These are phyloP conservation scores for Metalampra italica DNA, from an alignment of 2,888 invertebrate genomes.

Conservation along the genomic window DNA sequence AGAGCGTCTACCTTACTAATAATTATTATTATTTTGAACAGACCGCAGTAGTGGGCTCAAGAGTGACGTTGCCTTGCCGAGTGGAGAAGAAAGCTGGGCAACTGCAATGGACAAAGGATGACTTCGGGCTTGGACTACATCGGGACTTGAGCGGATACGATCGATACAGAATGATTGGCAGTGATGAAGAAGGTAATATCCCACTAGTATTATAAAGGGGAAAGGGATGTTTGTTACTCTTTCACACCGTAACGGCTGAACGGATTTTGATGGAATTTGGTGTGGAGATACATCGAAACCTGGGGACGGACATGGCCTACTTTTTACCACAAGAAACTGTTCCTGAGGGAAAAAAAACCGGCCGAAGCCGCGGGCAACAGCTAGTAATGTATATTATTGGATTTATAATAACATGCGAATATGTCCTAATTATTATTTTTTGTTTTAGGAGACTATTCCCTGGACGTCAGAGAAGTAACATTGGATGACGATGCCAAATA, in stretches of 20 bases:
- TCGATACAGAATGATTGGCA: constrained; percentile 97
- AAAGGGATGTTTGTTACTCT: too few relatives aligned
- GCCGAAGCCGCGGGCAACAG: too few relatives aligned
- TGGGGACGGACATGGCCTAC: too few relatives aligned
- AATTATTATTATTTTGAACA: constrained; percentile 40
- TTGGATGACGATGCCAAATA: constrained; percentile 96
- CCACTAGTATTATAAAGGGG: too few relatives aligned
- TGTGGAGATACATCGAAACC: too few relatives aligned
- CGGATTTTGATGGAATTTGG: too few relatives aligned
- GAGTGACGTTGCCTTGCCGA: constrained; percentile 93
- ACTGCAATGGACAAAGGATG: constrained; percentile 98
- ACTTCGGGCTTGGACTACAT: constrained; percentile 95
- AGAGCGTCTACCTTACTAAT: too few relatives aligned
- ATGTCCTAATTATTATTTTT: not conserved
- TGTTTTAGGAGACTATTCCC: constrained; percentile 90
- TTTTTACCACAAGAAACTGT: too few relatives aligned
- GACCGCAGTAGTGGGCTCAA: constrained; percentile 92
- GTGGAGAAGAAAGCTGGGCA: constrained; percentile 93
- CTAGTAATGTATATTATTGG: too few relatives aligned
- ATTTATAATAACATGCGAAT: too few relatives aligned
- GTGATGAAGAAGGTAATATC: constrained; percentile 93
- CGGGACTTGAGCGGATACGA: constrained; percentile 94
- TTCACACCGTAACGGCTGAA: too few relatives aligned
- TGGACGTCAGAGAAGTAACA: constrained; percentile 93
- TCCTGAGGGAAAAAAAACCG: too few relatives aligned